Evolutionary conservation across 2,113 vertebrate species (phyloP).

Genomic region (Phalacrocorax brasilianus): DNA sequence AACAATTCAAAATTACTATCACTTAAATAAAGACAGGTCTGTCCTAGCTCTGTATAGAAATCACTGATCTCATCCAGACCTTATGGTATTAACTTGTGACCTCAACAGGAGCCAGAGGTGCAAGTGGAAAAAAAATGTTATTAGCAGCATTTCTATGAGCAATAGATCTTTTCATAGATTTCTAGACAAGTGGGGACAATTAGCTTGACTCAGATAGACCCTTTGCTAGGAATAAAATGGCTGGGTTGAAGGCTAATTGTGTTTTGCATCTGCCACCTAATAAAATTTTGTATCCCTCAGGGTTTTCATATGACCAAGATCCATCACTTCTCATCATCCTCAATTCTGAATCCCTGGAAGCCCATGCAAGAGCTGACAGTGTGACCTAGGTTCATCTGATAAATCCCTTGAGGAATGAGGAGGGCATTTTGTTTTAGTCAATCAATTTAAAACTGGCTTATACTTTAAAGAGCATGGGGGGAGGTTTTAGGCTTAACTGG

Average conservation of each 20-base stretch:
- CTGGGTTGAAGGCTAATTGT: constrained; percentile 6
- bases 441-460: neutral
- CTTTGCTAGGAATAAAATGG: neutral
- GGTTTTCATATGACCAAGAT: constrained; percentile 17
- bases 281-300: constrained; percentile 18
- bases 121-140: neutral
- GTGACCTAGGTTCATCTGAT: neutral
- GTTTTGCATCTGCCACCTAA: constrained; percentile 30
- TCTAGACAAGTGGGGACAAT: neutral
- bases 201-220: neutral
- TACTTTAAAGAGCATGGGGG: neutral
- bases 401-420: neutral
- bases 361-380: neutral
- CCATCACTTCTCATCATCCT: constrained; percentile 18
- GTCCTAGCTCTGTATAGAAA: neutral
- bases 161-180: neutral
- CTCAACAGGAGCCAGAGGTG: neutral
- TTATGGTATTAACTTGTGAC: neutral
- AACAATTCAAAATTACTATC: neutral
- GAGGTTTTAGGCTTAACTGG: neutral
- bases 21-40: neutral
- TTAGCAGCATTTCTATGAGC: neutral
- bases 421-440: neutral
- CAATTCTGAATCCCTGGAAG: neutral
- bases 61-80: neutral